phyloP scores from a whole-genome alignment of 2,113 vertebrate species.

The Tragelaphus buxtoni region DNA sequence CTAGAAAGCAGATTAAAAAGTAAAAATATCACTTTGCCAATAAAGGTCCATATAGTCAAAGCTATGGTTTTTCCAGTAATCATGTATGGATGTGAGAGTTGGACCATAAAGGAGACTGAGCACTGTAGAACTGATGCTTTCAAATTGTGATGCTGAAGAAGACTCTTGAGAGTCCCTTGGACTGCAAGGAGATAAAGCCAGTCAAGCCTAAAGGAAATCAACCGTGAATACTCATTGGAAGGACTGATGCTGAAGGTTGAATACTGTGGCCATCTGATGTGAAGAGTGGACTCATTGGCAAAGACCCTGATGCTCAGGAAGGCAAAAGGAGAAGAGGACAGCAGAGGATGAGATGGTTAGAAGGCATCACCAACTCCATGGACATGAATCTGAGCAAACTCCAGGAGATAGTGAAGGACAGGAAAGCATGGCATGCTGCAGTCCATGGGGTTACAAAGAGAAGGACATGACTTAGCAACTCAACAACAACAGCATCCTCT shows the following conservation, averaged over 20 bases:
- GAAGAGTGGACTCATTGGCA: rapidly evolving
- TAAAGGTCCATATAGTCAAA: background rate
- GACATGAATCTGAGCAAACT: background rate
- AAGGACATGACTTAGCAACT: background rate
- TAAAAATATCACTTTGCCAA: background rate
- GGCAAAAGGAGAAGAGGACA: background rate
- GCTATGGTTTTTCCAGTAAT: background rate
- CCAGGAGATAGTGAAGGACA: background rate
- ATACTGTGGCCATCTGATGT: background rate
- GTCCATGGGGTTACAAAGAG: background rate
- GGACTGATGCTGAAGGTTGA: background rate
- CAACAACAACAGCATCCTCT: background rate
- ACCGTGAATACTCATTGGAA: background rate
- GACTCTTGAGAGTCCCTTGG: background rate
- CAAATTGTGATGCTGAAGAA: background rate
- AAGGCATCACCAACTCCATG: background rate
- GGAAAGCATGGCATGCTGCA: background rate
- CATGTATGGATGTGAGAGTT: background rate
- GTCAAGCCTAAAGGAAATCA: background rate
- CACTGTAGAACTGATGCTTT: background rate
- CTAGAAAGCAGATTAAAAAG: background rate
- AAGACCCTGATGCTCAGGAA: background rate
- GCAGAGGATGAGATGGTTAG: background rate
- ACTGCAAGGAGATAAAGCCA: background rate
- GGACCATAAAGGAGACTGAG: background rate